Evolutionary conservation across 2,113 vertebrate species (phyloP).

Genomic region (Chlorodrepanis virens): DNA sequence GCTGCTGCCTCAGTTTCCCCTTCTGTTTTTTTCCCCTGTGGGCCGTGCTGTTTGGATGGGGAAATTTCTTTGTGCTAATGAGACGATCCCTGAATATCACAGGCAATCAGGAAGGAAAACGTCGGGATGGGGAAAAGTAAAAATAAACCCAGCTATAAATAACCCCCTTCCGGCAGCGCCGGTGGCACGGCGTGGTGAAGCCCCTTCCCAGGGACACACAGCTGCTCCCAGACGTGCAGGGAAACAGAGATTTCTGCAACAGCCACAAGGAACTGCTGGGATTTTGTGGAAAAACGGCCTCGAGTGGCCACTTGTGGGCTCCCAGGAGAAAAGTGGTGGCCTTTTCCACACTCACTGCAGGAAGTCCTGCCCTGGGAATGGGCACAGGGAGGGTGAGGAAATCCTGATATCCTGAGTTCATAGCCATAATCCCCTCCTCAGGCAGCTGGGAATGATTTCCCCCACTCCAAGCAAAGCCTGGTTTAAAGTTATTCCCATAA

Average conservation of each 20-base stretch:
- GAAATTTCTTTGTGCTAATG: conserved; percentile 10
- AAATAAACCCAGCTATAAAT: conserved; percentile 52
- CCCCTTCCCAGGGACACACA: conserved; percentile 18
- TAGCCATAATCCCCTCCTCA: neutral
- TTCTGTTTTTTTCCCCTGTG: neutral
- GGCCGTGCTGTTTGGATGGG: neutral
- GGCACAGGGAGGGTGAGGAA: rapidly evolving
- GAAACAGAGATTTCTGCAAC: neutral
- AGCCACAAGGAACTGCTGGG: neutral
- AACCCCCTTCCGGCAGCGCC: neutral
- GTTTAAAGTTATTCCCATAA: neutral
- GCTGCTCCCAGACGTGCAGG: neutral
- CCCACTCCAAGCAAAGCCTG: neutral
- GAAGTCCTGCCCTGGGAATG: rapidly evolving
- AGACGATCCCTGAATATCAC: neutral
- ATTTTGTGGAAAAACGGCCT: neutral
- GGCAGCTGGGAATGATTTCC: neutral
- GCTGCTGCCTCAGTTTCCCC: neutral
- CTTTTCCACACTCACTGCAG: neutral
- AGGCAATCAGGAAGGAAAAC: conserved; percentile 41
- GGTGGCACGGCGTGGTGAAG: neutral
- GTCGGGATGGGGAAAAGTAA: neutral
- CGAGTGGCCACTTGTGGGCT: neutral
- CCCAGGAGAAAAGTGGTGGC: neutral
- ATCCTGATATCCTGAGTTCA: neutral